These are phyloP conservation scores for Anabacerthia variegaticeps DNA, from an alignment of 2,797 vertebrate species.

Conservation along the genomic window DNA sequence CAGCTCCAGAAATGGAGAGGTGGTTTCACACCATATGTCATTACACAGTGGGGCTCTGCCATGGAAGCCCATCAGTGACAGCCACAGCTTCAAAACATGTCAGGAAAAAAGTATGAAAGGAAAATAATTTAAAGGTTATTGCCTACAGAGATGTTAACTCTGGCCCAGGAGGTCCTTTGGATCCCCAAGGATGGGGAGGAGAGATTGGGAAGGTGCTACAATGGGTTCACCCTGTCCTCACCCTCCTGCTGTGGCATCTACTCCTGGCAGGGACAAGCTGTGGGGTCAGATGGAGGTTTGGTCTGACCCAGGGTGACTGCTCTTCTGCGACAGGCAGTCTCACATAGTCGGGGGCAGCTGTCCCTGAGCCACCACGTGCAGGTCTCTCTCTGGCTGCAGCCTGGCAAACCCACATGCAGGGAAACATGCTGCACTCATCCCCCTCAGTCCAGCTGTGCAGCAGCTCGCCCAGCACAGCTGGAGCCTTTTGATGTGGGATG, in stretches of 20 bases:
- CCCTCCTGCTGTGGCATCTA: not conserved
- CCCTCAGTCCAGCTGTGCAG: accelerated
- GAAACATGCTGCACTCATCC: not conserved
- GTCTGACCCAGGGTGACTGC: not conserved
- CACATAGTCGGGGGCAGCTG: accelerated
- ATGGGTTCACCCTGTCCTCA: not conserved
- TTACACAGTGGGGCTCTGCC: not conserved
- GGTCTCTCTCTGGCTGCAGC: not conserved
- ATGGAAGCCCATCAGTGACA: not conserved
- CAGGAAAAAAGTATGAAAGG: not conserved
- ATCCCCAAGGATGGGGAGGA: not conserved
- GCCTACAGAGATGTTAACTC: not conserved
- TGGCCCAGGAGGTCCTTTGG: not conserved
- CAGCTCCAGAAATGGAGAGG: not conserved
- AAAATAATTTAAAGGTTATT: not conserved
- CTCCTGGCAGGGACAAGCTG: not conserved
- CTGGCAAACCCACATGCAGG: not conserved
- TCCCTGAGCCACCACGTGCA: not conserved
- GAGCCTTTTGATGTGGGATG: not conserved
- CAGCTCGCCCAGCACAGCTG: not conserved
- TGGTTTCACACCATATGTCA: not conserved
- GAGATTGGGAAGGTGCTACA: not conserved
- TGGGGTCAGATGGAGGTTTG: not conserved
- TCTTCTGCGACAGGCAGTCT: accelerated
- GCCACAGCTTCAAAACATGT: not conserved